Conservation (phyloP, 2,888 invertebrate genomes). For the Plagodis pulveraria region DNA sequence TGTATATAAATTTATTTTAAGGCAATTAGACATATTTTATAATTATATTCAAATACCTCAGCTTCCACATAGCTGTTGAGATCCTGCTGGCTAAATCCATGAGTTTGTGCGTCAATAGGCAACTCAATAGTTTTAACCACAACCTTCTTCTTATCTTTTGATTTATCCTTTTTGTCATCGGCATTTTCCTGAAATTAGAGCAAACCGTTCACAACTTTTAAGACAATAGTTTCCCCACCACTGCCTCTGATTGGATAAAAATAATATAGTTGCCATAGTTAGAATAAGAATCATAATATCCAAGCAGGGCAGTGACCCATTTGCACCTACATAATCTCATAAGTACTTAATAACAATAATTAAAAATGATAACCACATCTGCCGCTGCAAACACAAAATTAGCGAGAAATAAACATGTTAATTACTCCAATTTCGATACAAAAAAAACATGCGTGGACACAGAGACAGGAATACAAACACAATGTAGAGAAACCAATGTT, state of each 20-base stretch:
- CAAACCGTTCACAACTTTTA: slow-evolving; percentile 62
- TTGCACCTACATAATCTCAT: slow-evolving; percentile 65
- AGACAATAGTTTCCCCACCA: slow-evolving; percentile 63
- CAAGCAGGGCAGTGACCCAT: slow-evolving; percentile 78
- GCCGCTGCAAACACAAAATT: slow-evolving; percentile 54
- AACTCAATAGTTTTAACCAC: slow-evolving; percentile 93
- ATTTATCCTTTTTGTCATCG: slow-evolving; percentile 88
- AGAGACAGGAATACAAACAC: slow-evolving; percentile 68
- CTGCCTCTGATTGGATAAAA: slow-evolving; percentile 59
- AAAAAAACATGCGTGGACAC: slow-evolving; percentile 82
- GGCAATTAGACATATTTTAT: too few relatives aligned
- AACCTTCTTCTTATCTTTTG: slow-evolving; percentile 89
- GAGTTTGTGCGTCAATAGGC: slow-evolving; percentile 91
- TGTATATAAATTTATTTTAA: too few relatives aligned
- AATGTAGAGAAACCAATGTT: slow-evolving; percentile 52
- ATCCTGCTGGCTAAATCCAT: slow-evolving; percentile 89
- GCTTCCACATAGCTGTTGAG: slow-evolving; percentile 91
- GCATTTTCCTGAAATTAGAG: slow-evolving; percentile 74
- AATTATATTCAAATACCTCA: slow-evolving; percentile 83
- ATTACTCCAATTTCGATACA: slow-evolving; percentile 57
- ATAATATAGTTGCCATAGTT: not conserved
- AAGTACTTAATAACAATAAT: slow-evolving; percentile 31
- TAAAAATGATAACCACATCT: slow-evolving; percentile 39
- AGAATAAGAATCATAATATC: slow-evolving; percentile 36
- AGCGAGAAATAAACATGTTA: slow-evolving; percentile 41